Evolutionary conservation across 2,797 vertebrate species (phyloP).

Genomic region (Sardinella longiceps): DNA sequence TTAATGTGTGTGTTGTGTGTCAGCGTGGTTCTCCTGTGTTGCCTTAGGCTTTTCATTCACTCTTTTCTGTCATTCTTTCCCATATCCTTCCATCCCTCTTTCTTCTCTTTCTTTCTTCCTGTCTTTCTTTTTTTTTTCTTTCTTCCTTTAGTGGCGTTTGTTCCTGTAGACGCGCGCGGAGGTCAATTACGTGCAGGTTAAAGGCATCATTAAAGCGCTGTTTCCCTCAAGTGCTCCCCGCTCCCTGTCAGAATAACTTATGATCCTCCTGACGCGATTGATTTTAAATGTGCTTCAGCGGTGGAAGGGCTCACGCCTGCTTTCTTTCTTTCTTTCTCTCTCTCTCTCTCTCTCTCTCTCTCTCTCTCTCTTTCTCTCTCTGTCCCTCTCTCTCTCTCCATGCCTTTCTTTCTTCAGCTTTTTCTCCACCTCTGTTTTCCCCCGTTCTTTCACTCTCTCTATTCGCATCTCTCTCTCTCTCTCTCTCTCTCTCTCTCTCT

Average conservation of each 20-base stretch:
- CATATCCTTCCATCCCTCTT: constrained; percentile 22
- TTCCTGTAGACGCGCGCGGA: constrained; percentile 56
- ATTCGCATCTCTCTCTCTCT: neutral
- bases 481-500: neutral
- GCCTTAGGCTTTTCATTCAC: constrained; percentile 68
- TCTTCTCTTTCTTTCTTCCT: neutral
- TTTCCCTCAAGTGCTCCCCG: constrained; percentile 75
- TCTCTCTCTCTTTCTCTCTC: neutral
- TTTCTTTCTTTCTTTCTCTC: neutral
- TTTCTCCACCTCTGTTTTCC: neutral
- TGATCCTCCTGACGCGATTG: constrained; percentile 72
- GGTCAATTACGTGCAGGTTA: constrained; percentile 79
- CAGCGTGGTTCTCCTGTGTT: constrained; percentile 33
- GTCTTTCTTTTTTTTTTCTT: neutral
- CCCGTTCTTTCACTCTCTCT: neutral
- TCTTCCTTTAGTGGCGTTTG: constrained; percentile 28
- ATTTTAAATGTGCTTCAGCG: constrained; percentile 68
- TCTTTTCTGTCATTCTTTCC: constrained; percentile 63
- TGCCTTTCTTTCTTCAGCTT: neutral
- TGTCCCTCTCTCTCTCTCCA: neutral
- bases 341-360: neutral
- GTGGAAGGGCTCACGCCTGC: constrained; percentile 26
- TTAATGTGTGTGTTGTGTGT: constrained; percentile 51
- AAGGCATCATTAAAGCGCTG: constrained; percentile 77
- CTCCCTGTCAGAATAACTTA: constrained; percentile 78